Evolutionary conservation across 2,888 invertebrate species (phyloP).

Genomic region (Dynastes tityus): DNA sequence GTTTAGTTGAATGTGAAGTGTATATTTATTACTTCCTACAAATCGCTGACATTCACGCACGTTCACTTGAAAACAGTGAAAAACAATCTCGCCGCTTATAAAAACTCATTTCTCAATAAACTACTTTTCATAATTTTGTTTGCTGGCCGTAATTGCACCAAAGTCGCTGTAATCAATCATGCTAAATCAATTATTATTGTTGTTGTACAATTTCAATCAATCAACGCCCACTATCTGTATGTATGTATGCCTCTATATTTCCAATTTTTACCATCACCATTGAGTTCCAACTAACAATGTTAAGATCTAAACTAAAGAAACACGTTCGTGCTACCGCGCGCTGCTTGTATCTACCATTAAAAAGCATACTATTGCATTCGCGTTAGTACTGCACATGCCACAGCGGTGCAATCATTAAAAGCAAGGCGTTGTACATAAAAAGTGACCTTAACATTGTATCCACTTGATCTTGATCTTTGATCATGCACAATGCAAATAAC

Average conservation of each 20-base stretch:
- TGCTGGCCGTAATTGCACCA: slow-evolving; percentile 17
- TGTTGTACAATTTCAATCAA: slow-evolving; percentile 39
- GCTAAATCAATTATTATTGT: slow-evolving; percentile 39
- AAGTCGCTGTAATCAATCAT: slow-evolving; percentile 25
- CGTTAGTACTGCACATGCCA: slow-evolving; percentile 48
- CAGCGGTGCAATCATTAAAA: slow-evolving; percentile 46
- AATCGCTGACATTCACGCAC: neutral
- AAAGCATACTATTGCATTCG: slow-evolving; percentile 27
- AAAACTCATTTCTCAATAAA: slow-evolving; percentile 25
- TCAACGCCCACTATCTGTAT: slow-evolving; percentile 34
- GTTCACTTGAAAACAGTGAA: neutral
- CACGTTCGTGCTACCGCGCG: slow-evolving; percentile 27
- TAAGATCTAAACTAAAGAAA: slow-evolving; percentile 33
- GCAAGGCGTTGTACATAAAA: slow-evolving; percentile 51
- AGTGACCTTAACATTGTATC: slow-evolving; percentile 55
- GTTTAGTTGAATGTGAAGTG: neutral
- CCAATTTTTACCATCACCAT: slow-evolving; percentile 17
- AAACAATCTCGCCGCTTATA: neutral
- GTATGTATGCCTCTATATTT: slow-evolving; percentile 6
- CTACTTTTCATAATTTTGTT: slow-evolving; percentile 36
- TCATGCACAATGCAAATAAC: slow-evolving; percentile 49
- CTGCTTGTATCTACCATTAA: slow-evolving; percentile 29
- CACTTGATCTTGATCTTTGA: slow-evolving; percentile 55
- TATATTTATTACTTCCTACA: slow-evolving; percentile 12
- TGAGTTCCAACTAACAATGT: neutral